These are phyloP conservation scores for Rhagonycha lutea DNA, from an alignment of 2,888 invertebrate species.

Conservation along the genomic window DNA sequence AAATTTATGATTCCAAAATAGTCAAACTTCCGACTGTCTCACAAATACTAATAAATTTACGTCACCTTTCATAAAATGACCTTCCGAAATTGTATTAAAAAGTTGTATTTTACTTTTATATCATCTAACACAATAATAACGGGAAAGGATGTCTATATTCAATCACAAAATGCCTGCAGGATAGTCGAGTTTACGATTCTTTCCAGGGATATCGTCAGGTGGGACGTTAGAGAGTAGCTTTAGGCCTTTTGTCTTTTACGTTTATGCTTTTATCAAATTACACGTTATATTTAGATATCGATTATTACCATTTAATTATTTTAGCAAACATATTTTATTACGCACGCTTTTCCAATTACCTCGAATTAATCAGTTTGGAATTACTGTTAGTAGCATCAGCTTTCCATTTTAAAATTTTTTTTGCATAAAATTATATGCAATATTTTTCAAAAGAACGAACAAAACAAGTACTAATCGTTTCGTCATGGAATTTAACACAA, in stretches of 20 bases:
- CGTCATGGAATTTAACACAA: too few relatives aligned
- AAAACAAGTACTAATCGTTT: too few relatives aligned
- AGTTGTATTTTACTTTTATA: slow-evolving; percentile 7
- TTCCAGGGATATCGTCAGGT: slow-evolving; percentile 11
- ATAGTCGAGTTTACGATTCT: slow-evolving; percentile 12
- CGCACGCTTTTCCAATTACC: background rate
- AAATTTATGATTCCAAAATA: background rate
- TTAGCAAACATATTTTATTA: background rate
- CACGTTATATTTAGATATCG: slow-evolving; percentile 7
- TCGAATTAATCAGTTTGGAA: too few relatives aligned
- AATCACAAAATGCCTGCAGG: slow-evolving; percentile 17
- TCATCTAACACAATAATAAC: slow-evolving; percentile 6
- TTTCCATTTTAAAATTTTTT: too few relatives aligned
- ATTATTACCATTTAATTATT: slow-evolving; percentile 10
- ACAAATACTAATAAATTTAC: background rate
- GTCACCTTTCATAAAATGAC: background rate
- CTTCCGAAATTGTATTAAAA: background rate
- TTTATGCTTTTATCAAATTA: slow-evolving; percentile 9
- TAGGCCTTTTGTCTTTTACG: slow-evolving; percentile 6
- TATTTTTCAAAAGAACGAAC: too few relatives aligned
- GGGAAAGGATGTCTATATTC: slow-evolving; percentile 11
- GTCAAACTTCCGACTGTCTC: background rate
- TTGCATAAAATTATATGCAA: too few relatives aligned
- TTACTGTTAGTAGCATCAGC: too few relatives aligned
- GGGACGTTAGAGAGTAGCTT: background rate